Conservation (phyloP, 2,888 invertebrate species). For the Litoditis marina region DNA sequence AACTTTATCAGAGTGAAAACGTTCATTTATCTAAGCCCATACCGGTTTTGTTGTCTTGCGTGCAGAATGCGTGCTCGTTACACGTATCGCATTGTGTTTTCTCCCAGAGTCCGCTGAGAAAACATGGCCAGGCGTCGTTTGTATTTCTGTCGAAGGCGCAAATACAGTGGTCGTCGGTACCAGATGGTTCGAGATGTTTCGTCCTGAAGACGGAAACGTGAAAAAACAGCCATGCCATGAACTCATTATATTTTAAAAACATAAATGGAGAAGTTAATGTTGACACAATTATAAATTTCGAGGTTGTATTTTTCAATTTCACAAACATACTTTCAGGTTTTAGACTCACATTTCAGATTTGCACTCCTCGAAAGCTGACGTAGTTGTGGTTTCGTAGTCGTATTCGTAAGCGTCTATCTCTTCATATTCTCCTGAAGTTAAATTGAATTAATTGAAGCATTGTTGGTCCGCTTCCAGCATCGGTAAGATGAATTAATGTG, state of each 20-base stretch:
- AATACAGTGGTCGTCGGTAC: slow-evolving; percentile 44
- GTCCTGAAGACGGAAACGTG: slow-evolving; percentile 32
- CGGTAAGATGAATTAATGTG: too few relatives aligned
- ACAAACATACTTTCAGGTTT: background rate
- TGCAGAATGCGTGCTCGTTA: slow-evolving; percentile 39
- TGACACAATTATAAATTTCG: too few relatives aligned
- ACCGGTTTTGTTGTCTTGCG: slow-evolving; percentile 39
- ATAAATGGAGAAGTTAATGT: too few relatives aligned
- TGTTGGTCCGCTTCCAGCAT: too few relatives aligned
- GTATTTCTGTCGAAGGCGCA: slow-evolving; percentile 54
- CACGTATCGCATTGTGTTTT: slow-evolving; percentile 37
- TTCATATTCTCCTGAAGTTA: slow-evolving; percentile 10
- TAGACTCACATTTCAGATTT: slow-evolving; percentile 17
- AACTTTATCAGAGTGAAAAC: too few relatives aligned
- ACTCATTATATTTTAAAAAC: too few relatives aligned
- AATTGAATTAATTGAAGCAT: too few relatives aligned
- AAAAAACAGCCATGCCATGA: too few relatives aligned
- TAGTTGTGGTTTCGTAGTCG: slow-evolving; percentile 14
- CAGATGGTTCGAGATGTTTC: slow-evolving; percentile 43
- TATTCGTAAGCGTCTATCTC: slow-evolving; percentile 14
- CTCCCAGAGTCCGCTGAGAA: slow-evolving; percentile 33
- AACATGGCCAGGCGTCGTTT: slow-evolving; percentile 45
- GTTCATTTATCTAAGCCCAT: background rate
- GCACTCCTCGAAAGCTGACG: slow-evolving; percentile 19
- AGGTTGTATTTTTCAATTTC: background rate